Base-by-base conservation (phyloP, 2,888 invertebrate species). In the Aethes cnicana region DNA sequence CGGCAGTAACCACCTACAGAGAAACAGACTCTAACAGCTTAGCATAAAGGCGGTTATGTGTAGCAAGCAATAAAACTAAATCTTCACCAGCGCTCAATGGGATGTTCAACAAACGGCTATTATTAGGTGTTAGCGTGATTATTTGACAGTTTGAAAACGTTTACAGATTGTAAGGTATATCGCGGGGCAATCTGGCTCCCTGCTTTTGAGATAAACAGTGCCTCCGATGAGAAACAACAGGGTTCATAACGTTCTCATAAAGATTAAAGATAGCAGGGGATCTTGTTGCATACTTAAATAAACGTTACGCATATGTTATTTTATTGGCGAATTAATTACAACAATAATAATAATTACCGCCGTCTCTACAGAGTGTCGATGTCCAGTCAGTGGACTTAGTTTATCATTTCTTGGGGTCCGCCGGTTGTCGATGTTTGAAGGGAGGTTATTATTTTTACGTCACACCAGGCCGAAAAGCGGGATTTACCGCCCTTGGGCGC, bases 91-190 rank as follows among this genome's bases (percentile, higher is more conserved):
- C n/a, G n/a, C n/a, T n/a, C n/a, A 76, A 68, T 69, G 72, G 73
- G 69, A 72, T 77, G 61, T 72, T 78, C 76, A 82, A 83, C 82
- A 81, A 76, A 73, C 75, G 73, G 79, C 85, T 87, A 87, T 87
- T 85, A 89, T 88, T 84, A 77, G 86, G 89, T 89, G 89, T 81
- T 84, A 87, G 76, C 70, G 71, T 76, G 81, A 84, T 85, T 87
- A 87, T 89, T 88, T 87, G 89, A 88, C 89, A 88, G 87, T 80
- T 89, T 88, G 86, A 89, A 88, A 84, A 89, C 88, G 87, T 88
- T 88, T 86, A 85, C 84, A 84, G 84, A 85, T 74, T 66, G 66
- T 72, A 86, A 62, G n/a, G 16, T 17, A 30, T 16, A 16, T 6
- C 16, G 17, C n/a, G 16, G 17, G 81, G 88, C 87, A 84, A 89